Evolutionary conservation across 2,113 vertebrate species (phyloP), one percentile per base, ranked within the genome.

Genomic region (Pedetes capensis): DNA sequence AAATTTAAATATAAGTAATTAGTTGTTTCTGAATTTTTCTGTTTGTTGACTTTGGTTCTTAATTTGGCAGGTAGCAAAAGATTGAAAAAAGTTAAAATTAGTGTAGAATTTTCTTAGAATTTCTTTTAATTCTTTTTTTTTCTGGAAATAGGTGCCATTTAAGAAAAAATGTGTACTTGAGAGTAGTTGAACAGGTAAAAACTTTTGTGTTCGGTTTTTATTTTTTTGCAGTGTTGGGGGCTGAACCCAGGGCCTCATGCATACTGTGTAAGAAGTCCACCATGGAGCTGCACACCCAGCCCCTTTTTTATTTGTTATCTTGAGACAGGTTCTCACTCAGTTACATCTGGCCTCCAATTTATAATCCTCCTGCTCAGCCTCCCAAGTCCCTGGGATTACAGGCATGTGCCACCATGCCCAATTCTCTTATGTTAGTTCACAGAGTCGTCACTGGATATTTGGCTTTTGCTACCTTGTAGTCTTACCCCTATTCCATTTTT

Each of bases 1-100:
- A 74, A 81, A 42, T n/a, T n/a, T 1, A 66, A 87, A 12, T 89
- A 53, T 37, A 78, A 85, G 32, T 18, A 51, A n/a, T n/a, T n/a
- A n/a, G n/a, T n/a, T n/a, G 27, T 74, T 92, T 93, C 49, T 87
- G n/a, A 87, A 47, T n/a, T 87, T 85, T 93, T 89, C 44, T 74
- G 47, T 66, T 87, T 87, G 23, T 13, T 47, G 17, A 22, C 25
- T 89, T 92, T 44, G 89, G 63, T 44, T 85, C 17, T 87, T 75
- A 82, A 89, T 57, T 86, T 82, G 79, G 37, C 44, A 89, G 49
- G 20, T 53, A 75, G 64, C 44, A 76, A 64, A 86, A 55, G 27
- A 78, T 29, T 27, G 84, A 66, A n/a, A 68, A 91, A 95, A 68
- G 63, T 71, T 94, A 93, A 74, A 78, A 75, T 80, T 49, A 92